Percentiles rank a stretch among this genome's conserved stretches.
These are phyloP conservation scores for Egretta garzetta DNA, from an alignment of 2,113 vertebrate species.

Conservation along the genomic window DNA sequence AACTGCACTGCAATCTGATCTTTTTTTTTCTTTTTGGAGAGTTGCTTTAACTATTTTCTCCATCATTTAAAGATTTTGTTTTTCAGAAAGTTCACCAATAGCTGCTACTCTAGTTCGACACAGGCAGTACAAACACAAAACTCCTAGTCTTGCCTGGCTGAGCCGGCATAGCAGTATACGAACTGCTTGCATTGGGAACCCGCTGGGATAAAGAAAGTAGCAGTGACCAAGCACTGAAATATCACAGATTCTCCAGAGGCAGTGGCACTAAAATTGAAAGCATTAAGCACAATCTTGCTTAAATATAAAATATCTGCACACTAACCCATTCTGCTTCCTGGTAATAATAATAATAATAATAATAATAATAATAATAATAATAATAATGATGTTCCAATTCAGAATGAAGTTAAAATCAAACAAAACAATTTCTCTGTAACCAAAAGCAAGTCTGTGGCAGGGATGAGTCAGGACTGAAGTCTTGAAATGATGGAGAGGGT, in stretches of 20 bases:
- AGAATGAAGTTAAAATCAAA: slow-evolving; percentile 24
- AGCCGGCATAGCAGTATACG: neutral
- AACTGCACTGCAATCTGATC: neutral
- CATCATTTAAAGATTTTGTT: neutral
- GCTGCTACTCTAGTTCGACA: neutral
- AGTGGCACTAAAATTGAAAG: neutral
- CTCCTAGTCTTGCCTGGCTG: neutral
- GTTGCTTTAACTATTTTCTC: neutral
- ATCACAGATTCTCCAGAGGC: neutral
- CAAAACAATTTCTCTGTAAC: neutral
- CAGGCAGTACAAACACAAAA: neutral
- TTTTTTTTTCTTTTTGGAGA: neutral
- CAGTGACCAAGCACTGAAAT: neutral
- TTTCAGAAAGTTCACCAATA: neutral
- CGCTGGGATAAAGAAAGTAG: slow-evolving; percentile 4
- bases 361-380: neutral
- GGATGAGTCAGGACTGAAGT: neutral
- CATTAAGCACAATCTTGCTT: neutral
- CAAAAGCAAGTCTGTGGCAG: neutral
- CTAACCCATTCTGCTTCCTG: neutral
- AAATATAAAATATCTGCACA: neutral
- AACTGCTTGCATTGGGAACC: neutral
- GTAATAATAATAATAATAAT: neutral
- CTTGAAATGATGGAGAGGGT: neutral
- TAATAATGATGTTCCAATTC: neutral